A percentile compares a stretch with the other conserved stretches of the same genome.
phyloP scores from a whole-genome alignment of 2,113 vertebrate species.

The Rhinoptilus africanus region DNA sequence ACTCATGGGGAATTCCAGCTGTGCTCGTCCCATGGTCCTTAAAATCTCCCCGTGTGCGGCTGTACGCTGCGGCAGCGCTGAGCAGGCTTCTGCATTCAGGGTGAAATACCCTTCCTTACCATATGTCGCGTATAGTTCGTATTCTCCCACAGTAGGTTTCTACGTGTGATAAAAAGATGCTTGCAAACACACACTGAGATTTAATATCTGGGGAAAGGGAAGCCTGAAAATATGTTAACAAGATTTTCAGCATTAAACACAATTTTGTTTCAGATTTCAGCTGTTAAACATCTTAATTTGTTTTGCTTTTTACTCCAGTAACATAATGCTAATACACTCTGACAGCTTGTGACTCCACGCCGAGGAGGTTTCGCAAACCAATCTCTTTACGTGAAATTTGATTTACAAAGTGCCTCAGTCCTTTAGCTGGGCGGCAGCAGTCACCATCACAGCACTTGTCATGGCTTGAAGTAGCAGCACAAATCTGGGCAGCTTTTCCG shows the following conservation, averaged over 20 bases:
- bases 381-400: constrained; percentile 72
- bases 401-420: constrained; percentile 74
- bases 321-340: constrained; percentile 71
- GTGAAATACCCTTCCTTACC: neutral
- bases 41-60: neutral
- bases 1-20: neutral
- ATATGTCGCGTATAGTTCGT: neutral
- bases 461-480: constrained; percentile 28
- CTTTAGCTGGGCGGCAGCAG: constrained; percentile 61
- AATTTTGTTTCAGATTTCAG: constrained; percentile 75
- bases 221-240: constrained; percentile 71
- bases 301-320: constrained; percentile 72
- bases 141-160: neutral
- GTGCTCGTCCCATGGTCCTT: neutral
- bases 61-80: neutral
- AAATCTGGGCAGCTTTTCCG: neutral
- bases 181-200: constrained; percentile 47
- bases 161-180: constrained; percentile 42
- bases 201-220: constrained; percentile 61
- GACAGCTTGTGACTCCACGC: constrained; percentile 63
- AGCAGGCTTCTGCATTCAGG: neutral
- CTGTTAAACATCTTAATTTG: constrained; percentile 79
- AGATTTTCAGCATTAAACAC: constrained; percentile 76
- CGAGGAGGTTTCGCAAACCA: constrained; percentile 65
- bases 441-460: constrained; percentile 45